Percentiles rank a stretch among this genome's conserved stretches.
Conservation (phyloP, 2,888 invertebrate species). For the Laspeyria flexula region DNA sequence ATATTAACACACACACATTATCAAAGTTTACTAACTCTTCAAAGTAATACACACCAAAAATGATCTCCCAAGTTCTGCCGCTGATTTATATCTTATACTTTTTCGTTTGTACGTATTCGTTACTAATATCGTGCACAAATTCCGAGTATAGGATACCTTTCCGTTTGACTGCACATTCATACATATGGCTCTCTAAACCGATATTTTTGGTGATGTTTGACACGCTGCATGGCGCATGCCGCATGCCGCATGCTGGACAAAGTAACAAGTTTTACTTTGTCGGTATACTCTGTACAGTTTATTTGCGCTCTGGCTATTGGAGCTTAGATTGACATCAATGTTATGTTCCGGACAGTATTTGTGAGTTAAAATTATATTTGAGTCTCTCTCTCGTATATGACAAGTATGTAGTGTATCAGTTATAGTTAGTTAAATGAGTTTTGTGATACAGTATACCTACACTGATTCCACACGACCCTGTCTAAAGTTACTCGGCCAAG, state of each 20-base stretch:
- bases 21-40: no score
- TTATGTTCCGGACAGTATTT: neutral
- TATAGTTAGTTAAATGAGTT: no score
- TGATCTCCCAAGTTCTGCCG: no score
- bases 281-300: neutral
- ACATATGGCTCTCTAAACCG: neutral
- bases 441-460: no score
- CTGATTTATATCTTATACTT: no score
- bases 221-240: neutral
- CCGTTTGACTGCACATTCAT: neutral
- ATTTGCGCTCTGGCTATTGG: neutral
- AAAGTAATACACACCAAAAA: no score
- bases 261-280: conserved; percentile 3
- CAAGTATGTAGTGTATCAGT: no score
- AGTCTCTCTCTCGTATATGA: neutral
- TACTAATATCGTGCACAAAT: neutral
- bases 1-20: no score
- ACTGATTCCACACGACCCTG: no score
- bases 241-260: neutral
- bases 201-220: neutral
- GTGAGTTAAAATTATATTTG: neutral
- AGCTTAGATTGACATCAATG: neutral
- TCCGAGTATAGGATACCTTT: neutral
- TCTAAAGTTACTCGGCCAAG: no score
- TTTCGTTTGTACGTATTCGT: no score